Evolutionary conservation across 1,140 invertebrate genomes (phyloP).

Genomic region (Colletes gigas): DNA sequence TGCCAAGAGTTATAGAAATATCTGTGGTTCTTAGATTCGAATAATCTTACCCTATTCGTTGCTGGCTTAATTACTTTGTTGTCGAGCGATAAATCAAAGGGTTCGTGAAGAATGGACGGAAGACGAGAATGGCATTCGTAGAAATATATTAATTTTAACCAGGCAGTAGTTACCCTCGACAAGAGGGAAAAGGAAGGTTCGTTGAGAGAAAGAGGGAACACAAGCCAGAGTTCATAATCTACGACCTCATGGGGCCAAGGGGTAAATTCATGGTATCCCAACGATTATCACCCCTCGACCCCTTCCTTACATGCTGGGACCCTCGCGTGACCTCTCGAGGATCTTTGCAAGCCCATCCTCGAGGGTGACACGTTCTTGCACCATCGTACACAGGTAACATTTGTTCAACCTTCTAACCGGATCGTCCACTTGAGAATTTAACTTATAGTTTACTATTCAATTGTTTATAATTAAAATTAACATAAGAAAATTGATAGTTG

Average conservation of each 20-base stretch:
- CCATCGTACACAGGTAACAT: neutral
- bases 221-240: slow-evolving; percentile 59
- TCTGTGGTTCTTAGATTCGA: neutral
- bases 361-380: slow-evolving; percentile 22
- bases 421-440: neutral
- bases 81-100: slow-evolving; percentile 56
- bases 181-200: slow-evolving; percentile 34
- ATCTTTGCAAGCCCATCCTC: slow-evolving; percentile 42
- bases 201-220: slow-evolving; percentile 20
- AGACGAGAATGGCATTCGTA: slow-evolving; percentile 5
- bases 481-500: no score
- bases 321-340: slow-evolving; percentile 43
- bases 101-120: neutral
- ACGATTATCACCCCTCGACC: slow-evolving; percentile 68
- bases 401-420: neutral
- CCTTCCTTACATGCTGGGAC: slow-evolving; percentile 56
- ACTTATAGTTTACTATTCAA: neutral
- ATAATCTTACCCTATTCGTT: slow-evolving; percentile 23
- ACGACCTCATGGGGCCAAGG: slow-evolving; percentile 51
- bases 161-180: neutral
- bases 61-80: slow-evolving; percentile 48
- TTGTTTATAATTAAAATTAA: no score
- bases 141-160: slow-evolving; percentile 51
- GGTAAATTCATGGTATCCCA: slow-evolving; percentile 59
- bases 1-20: no score